A percentile compares a stretch with the other conserved stretches of the same genome.
phyloP scores from a whole-genome alignment of 2,888 invertebrate species.

The Eledona agricola region DNA sequence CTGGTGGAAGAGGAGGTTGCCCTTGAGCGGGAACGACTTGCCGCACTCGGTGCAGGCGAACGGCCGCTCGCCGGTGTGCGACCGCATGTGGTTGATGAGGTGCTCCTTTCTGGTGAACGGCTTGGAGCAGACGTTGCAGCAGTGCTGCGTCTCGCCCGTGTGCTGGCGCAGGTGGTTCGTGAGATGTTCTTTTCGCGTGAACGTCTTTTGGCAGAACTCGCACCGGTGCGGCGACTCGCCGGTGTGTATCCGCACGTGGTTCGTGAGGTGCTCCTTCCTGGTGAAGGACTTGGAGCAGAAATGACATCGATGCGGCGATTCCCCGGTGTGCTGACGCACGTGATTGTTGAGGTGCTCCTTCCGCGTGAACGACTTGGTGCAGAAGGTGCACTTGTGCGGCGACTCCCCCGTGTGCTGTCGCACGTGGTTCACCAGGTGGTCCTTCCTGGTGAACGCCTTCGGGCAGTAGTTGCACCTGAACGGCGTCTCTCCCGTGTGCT shows the following conservation, averaged over 20 bases:
- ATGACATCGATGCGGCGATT: constrained; percentile 86
- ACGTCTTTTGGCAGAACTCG: constrained; percentile 80
- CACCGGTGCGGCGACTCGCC: constrained; percentile 82
- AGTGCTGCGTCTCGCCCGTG: constrained; percentile 87
- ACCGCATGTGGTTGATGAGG: constrained; percentile 80
- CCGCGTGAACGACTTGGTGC: constrained; percentile 80
- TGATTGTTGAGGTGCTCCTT: constrained; percentile 87
- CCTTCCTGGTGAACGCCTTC: constrained; percentile 85
- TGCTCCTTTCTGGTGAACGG: constrained; percentile 88
- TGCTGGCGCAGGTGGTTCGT: constrained; percentile 88
- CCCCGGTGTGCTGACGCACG: constrained; percentile 87
- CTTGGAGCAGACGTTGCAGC: constrained; percentile 85
- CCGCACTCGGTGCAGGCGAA: constrained; percentile 87
- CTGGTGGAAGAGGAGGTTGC: constrained; percentile 83
- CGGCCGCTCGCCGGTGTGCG: constrained; percentile 82
- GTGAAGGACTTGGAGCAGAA: constrained; percentile 88
- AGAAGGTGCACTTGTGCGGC: constrained; percentile 79
- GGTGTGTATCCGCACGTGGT: constrained; percentile 76
- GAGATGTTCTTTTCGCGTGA: constrained; percentile 82
- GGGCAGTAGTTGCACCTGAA: constrained; percentile 86
- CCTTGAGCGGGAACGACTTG: constrained; percentile 85
- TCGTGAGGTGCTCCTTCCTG: constrained; percentile 85
- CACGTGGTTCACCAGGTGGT: constrained; percentile 80
- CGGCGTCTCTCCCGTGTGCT: constrained; percentile 78
- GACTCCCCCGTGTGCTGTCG: constrained; percentile 76